Percentiles rank a stretch among this genome's conserved stretches.
Evolutionary conservation across 2,797 vertebrate species (phyloP).

Genomic region (Echeneis naucrates): DNA sequence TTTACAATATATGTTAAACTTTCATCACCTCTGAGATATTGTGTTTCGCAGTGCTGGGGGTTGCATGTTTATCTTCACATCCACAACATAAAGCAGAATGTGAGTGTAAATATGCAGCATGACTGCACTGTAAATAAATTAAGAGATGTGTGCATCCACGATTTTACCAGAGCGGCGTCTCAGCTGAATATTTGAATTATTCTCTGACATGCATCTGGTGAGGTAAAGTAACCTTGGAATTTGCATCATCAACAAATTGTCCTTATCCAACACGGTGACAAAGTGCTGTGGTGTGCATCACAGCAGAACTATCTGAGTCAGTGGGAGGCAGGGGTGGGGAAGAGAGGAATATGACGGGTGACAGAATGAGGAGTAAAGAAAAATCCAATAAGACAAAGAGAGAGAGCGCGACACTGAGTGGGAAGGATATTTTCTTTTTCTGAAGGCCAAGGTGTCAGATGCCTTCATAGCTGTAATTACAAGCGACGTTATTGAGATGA

Average conservation of each 20-base stretch:
- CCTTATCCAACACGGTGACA: slow-evolving; percentile 31
- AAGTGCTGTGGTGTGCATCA: slow-evolving; percentile 30
- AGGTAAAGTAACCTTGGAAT: slow-evolving; percentile 50
- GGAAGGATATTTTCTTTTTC: slow-evolving; percentile 24
- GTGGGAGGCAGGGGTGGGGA: slow-evolving; percentile 24
- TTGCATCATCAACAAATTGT: slow-evolving; percentile 55
- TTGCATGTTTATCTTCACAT: slow-evolving; percentile 20
- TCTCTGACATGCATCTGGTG: slow-evolving; percentile 14
- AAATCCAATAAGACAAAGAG: slow-evolving; percentile 11
- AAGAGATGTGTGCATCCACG: slow-evolving; percentile 18
- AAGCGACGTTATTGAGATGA: slow-evolving; percentile 26
- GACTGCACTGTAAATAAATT: slow-evolving; percentile 43
- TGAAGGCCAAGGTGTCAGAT: slow-evolving; percentile 28
- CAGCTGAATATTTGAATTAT: slow-evolving; percentile 37
- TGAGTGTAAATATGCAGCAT: slow-evolving; percentile 25
- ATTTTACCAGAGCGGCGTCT: slow-evolving; percentile 7
- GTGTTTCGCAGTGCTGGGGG: slow-evolving; percentile 15
- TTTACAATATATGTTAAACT: slow-evolving; percentile 34
- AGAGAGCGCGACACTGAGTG: background rate
- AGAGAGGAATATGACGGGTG: slow-evolving; percentile 36
- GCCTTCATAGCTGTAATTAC: slow-evolving; percentile 25
- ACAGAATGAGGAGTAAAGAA: slow-evolving; percentile 46
- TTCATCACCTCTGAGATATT: slow-evolving; percentile 30
- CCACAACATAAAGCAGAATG: background rate
- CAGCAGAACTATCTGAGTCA: slow-evolving; percentile 33